Conservation (phyloP, 2,113 vertebrate species). For the Tachysurus vachellii region DNA sequence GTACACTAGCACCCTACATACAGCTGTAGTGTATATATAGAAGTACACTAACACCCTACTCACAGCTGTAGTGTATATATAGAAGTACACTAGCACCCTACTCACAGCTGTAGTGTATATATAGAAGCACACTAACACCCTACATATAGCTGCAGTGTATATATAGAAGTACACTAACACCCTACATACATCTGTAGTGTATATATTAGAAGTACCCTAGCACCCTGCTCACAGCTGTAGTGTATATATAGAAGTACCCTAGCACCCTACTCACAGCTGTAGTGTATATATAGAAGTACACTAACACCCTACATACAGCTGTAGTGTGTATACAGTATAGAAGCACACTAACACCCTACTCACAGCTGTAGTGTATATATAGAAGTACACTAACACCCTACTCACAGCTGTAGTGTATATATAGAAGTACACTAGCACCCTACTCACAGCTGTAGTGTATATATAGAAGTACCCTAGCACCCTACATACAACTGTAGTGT, state of each 20-base stretch:
- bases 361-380: too few relatives aligned
- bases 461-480: too few relatives aligned
- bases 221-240: not conserved
- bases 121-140: not conserved
- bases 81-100: not conserved
- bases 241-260: not conserved
- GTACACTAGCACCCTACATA: not conserved
- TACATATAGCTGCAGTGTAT: not conserved
- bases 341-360: not conserved
- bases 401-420: too few relatives aligned
- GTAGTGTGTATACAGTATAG: too few relatives aligned
- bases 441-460: too few relatives aligned
- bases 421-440: too few relatives aligned
- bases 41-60: not conserved
- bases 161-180: not conserved
- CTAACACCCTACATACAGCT: not conserved
- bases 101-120: not conserved
- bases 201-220: not conserved
- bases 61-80: not conserved
- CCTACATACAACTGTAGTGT: too few relatives aligned
- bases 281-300: not conserved
- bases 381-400: too few relatives aligned
- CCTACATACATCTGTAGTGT: not conserved
- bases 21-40: not conserved
- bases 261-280: not conserved